phyloP scores from a whole-genome alignment of 2,113 vertebrate genomes.

The Pungitius pungitius region DNA sequence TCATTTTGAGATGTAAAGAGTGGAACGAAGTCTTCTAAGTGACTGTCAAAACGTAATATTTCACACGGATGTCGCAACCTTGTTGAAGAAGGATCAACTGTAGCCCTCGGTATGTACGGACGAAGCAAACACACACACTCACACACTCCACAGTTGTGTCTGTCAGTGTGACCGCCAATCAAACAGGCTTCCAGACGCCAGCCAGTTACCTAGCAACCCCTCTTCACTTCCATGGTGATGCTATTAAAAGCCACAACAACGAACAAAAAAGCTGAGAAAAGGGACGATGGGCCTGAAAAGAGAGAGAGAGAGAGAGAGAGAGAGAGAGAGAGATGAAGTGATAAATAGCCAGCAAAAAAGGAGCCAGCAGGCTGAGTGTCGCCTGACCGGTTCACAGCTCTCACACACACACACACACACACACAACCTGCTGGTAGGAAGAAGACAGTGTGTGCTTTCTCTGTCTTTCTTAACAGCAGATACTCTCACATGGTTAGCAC shows the following conservation, averaged over 20 bases:
- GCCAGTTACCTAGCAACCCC: constrained; percentile 81
- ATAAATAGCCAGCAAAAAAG: constrained; percentile 34
- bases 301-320: constrained; percentile 33
- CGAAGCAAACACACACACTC: constrained; percentile 19
- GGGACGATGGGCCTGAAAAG: constrained; percentile 51
- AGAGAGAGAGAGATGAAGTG: constrained; percentile 27
- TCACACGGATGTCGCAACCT: not conserved
- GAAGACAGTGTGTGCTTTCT: constrained; percentile 7
- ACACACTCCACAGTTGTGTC: constrained; percentile 43
- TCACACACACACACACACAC: constrained; percentile 19
- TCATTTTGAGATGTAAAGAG: not conserved
- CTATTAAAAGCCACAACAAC: constrained; percentile 79
- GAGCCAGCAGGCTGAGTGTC: constrained; percentile 7
- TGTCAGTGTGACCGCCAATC: constrained; percentile 68
- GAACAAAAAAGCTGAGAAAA: constrained; percentile 30
- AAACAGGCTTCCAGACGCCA: constrained; percentile 76
- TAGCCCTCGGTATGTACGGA: not conserved
- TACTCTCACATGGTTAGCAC: constrained; percentile 7
- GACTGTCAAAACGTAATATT: not conserved
- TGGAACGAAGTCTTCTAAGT: not conserved
- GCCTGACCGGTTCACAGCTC: constrained; percentile 2
- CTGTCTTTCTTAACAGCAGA: not conserved
- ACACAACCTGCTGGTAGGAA: constrained; percentile 1
- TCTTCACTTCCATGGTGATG: constrained; percentile 77
- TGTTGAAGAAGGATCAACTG: constrained; percentile 1